Evolutionary conservation across 2,888 invertebrate genomes (phyloP).

Genomic region (Tipula unca): DNA sequence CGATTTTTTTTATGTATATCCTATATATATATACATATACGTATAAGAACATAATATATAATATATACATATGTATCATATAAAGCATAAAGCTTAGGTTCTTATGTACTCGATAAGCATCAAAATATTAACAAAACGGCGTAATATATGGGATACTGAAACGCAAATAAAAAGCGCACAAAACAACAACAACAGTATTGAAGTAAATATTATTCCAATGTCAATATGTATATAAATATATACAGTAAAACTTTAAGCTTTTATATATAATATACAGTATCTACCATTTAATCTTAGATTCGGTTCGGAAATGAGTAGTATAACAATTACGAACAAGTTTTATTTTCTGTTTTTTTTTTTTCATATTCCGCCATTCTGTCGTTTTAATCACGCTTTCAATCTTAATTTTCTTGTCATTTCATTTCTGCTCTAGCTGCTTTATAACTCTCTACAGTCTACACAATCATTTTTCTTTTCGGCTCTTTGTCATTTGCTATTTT

Average conservation of each 20-base stretch:
- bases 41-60: background rate
- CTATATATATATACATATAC: background rate
- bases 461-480: background rate
- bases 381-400: background rate
- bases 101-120: background rate
- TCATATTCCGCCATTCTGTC: background rate
- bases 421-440: background rate
- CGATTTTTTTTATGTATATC: background rate
- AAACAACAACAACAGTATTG: background rate
- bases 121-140: background rate
- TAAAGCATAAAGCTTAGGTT: background rate
- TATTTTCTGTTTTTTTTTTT: background rate
- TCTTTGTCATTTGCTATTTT: background rate
- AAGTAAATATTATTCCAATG: background rate
- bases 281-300: background rate
- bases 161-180: background rate
- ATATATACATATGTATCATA: background rate
- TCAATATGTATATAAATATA: background rate
- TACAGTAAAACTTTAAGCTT: background rate
- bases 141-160: background rate
- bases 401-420: constrained; percentile 8
- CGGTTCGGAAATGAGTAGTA: background rate
- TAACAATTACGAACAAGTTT: background rate
- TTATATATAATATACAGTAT: background rate
- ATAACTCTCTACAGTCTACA: background rate